These are phyloP conservation scores for Rhogogaster chlorosoma DNA, from an alignment of 2,888 invertebrate species.

Conservation along the genomic window DNA sequence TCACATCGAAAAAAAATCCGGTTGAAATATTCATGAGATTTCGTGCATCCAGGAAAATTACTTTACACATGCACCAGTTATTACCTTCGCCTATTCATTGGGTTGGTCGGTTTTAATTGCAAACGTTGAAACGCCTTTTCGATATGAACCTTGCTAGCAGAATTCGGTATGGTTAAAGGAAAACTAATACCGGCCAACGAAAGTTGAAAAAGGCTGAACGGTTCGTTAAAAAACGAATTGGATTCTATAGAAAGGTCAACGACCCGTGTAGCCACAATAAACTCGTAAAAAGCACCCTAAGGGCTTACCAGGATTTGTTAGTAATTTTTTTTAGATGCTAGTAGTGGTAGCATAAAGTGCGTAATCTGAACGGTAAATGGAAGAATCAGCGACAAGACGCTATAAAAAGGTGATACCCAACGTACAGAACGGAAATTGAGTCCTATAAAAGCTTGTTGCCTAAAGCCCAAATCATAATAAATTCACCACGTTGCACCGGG, in stretches of 20 bases:
- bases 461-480: slow-evolving; percentile 54
- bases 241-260: slow-evolving; percentile 18
- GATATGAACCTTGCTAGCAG: background rate
- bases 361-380: slow-evolving; percentile 52
- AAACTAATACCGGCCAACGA: background rate
- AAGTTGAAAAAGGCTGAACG: slow-evolving; percentile 12
- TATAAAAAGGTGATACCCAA: slow-evolving; percentile 53
- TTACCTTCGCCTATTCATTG: background rate
- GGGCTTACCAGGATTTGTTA: slow-evolving; percentile 51
- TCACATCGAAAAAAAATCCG: background rate
- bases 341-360: slow-evolving; percentile 52
- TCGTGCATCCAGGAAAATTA: background rate
- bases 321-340: slow-evolving; percentile 51
- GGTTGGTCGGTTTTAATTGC: slow-evolving; percentile 15
- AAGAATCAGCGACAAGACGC: slow-evolving; percentile 52
- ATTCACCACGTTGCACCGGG: slow-evolving; percentile 51
- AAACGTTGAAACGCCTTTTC: slow-evolving; percentile 16
- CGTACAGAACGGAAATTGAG: slow-evolving; percentile 49
- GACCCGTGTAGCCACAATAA: slow-evolving; percentile 16
- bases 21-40: background rate
- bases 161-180: background rate
- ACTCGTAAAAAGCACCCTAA: slow-evolving; percentile 30
- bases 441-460: slow-evolving; percentile 52
- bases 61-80: background rate
- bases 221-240: slow-evolving; percentile 25